Percentiles rank a stretch among this genome's conserved stretches.
Conservation (phyloP, 2,797 vertebrate species). For the Chromobotia macracanthus region DNA sequence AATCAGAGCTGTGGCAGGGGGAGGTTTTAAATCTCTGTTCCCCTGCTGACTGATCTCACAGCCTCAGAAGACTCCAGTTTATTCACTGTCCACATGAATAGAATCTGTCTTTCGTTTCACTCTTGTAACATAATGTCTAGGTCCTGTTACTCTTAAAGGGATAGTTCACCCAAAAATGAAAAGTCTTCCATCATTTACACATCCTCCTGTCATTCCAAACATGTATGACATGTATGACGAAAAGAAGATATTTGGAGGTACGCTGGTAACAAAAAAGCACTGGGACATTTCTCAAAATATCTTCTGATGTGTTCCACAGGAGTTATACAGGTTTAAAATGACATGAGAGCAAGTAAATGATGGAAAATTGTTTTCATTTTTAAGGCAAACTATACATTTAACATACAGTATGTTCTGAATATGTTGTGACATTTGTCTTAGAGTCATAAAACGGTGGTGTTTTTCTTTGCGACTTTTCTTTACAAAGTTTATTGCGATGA, state of each 20-base stretch:
- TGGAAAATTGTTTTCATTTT: too few relatives aligned
- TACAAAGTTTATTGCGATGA: neutral
- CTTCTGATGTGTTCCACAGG: too few relatives aligned
- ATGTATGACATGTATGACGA: too few relatives aligned
- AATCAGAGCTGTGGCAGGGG: constrained; percentile 24
- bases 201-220: too few relatives aligned
- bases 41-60: constrained; percentile 8
- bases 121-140: neutral
- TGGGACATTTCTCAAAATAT: too few relatives aligned
- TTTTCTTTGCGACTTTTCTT: neutral
- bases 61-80: constrained; percentile 1
- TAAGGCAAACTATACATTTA: too few relatives aligned
- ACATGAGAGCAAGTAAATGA: too few relatives aligned
- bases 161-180: too few relatives aligned
- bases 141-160: neutral
- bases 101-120: neutral
- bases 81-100: constrained; percentile 7
- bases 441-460: neutral
- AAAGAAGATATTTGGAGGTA: too few relatives aligned
- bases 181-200: too few relatives aligned
- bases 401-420: neutral
- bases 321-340: too few relatives aligned
- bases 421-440: neutral
- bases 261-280: too few relatives aligned
- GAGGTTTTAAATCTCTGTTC: constrained; percentile 8